phyloP scores from a whole-genome alignment of 1,140 invertebrate species.

The Sinella curviseta region DNA sequence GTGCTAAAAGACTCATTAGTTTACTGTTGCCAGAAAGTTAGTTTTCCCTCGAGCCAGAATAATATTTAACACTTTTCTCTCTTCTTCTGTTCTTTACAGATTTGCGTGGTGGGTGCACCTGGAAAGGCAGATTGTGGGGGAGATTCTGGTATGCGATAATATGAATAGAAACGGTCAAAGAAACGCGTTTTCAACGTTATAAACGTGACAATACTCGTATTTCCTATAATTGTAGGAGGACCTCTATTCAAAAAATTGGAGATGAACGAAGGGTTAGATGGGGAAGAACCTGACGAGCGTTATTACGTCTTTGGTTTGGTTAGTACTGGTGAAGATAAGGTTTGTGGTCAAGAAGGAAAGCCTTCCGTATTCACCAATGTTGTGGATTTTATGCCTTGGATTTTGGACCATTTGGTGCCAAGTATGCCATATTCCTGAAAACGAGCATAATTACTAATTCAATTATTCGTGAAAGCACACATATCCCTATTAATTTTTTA shows the following conservation, averaged over 20 bases:
- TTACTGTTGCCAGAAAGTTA: too few relatives aligned
- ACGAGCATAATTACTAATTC: neutral
- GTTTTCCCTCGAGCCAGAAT: neutral
- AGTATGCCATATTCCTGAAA: neutral
- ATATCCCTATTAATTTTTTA: too few relatives aligned
- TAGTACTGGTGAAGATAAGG: constrained; percentile 23
- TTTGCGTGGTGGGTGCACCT: constrained; percentile 39
- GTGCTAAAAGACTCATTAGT: too few relatives aligned
- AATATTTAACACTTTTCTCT: neutral
- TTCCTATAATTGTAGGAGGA: neutral
- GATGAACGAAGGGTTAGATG: neutral
- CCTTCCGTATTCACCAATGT: constrained; percentile 35
- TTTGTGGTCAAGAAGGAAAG: constrained; percentile 31
- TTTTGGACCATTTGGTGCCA: constrained; percentile 33
- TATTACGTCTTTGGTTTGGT: constrained; percentile 42
- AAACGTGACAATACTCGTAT: neutral
- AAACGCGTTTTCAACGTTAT: neutral
- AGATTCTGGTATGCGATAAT: too few relatives aligned
- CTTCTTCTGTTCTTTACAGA: too few relatives aligned
- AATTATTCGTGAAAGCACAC: constrained; percentile 12
- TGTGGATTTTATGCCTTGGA: constrained; percentile 42
- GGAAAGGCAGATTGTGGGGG: constrained; percentile 33
- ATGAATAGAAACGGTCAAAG: neutral
- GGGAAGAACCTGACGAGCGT: constrained; percentile 16
- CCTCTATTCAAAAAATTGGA: constrained; percentile 14